phyloP scores from a whole-genome alignment of 1,140 invertebrate species.

The Plutomurus gul region DNA sequence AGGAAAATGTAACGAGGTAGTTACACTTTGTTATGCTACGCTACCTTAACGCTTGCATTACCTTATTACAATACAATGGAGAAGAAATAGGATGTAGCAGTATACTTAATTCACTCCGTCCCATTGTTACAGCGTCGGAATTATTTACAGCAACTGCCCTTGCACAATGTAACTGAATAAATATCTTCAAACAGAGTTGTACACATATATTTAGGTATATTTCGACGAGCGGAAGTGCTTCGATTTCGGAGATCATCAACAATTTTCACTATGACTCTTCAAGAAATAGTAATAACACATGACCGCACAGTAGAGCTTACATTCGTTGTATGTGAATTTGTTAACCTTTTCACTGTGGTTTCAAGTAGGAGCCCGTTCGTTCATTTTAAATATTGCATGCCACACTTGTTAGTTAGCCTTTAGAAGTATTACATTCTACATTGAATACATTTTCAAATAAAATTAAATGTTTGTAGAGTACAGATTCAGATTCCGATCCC shows the following conservation, averaged over 20 bases:
- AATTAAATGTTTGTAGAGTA: too few species aligned
- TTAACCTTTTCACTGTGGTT: too few species aligned
- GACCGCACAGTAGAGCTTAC: background rate
- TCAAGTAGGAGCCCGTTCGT: too few species aligned
- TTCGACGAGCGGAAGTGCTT: slow-evolving; percentile 8
- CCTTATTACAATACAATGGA: background rate
- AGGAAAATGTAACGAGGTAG: slow-evolving; percentile 5
- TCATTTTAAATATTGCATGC: too few species aligned
- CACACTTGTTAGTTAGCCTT: too few species aligned
- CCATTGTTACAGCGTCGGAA: background rate
- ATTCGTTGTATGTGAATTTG: too few species aligned
- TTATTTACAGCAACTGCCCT: background rate
- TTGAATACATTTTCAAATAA: too few species aligned
- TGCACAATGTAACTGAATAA: background rate
- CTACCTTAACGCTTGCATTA: slow-evolving; percentile 13
- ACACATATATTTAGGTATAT: background rate
- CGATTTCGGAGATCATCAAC: slow-evolving; percentile 15
- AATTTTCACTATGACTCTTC: background rate
- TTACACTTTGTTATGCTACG: slow-evolving; percentile 15
- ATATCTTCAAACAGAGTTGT: background rate
- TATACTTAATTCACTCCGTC: background rate
- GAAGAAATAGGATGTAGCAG: background rate
- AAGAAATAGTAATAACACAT: background rate
- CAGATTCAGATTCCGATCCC: too few species aligned
- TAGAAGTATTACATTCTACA: too few species aligned